Evolutionary conservation across 2,797 vertebrate species (phyloP).

Genomic region (Phalloptychus januarius): DNA sequence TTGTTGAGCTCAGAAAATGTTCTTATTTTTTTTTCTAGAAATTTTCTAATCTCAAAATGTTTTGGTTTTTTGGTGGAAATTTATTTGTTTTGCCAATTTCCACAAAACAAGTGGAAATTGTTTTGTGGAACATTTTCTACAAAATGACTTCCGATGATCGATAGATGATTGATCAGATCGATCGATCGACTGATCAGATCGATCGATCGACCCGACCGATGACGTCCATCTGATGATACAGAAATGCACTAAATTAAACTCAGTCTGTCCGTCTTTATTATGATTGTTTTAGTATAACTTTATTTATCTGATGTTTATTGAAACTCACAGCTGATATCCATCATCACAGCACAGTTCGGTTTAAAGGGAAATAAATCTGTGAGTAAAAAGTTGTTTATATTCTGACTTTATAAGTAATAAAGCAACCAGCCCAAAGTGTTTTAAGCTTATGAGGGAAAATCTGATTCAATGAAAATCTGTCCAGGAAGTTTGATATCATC

Average conservation of each 20-base stretch:
- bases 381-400: background rate
- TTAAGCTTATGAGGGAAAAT: background rate
- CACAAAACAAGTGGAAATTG: too few species aligned
- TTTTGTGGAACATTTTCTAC: too few species aligned
- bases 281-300: background rate
- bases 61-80: too few species aligned
- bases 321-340: background rate
- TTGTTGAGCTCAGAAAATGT: too few species aligned
- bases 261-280: conserved; percentile 4
- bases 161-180: too few species aligned
- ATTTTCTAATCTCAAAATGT: too few species aligned
- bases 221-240: too few species aligned
- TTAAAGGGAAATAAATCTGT: background rate
- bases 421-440: background rate
- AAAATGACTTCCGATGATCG: too few species aligned
- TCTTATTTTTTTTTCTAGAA: too few species aligned
- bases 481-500: background rate
- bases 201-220: too few species aligned
- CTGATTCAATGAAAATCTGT: background rate
- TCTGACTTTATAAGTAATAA: background rate
- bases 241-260: conserved; percentile 64
- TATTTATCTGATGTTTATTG: conserved; percentile 2
- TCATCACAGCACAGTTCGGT: background rate
- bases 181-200: too few species aligned
- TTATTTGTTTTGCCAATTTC: too few species aligned